Base-by-base conservation (phyloP, 2,888 invertebrate genomes). In the Andrena marginata region DNA sequence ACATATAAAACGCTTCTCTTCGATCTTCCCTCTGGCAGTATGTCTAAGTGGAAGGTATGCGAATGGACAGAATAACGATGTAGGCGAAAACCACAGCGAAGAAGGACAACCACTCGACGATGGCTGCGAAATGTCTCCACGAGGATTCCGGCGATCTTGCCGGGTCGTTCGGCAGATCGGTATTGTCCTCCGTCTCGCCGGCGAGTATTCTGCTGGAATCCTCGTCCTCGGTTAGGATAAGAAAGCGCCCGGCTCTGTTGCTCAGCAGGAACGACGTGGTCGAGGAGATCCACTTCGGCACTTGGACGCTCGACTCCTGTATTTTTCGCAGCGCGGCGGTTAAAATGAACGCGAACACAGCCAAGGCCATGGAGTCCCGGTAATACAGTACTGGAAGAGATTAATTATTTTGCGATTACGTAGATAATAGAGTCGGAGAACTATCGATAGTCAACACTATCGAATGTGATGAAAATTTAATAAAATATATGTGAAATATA, bases 261-360 rank as follows among this genome's bases (percentile, higher is more conserved):
- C 76, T 91, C 33, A 90, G 68, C 3, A 93, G 81, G n/a, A 90
- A 64, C 3, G 88, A 75, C 1, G 91, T 90, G 4, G 77, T 76
- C 4, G 86, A 80, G 0, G 84, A 83, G 6, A 93, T 85, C 92
- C 92, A 93, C 42, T 73, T 82, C 2, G 94, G 93, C 5, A 92
- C 86, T 1, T 90, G 76, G 2, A 85, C 76, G 35, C 56, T 90
- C 23, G 86, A 88, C 5, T 82, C 81, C 74, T 92, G 89, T 48
- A 94, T 74, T 85, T 93, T 93, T 13, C 93, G 91, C 20, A 93
- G 76, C 7, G 92, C n/a, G 0, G 87, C 88, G 16, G 93, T 94
- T n/a, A 92, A 31, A 5, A 94, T 76, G 72, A 94, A 77, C 0
- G 91, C 92, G 54, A 92, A 89, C 0, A 89, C 81, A 2, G 93